A percentile compares a stretch with the other conserved stretches of the same genome.
Conservation (phyloP, 2,888 invertebrate species). For the Dryococelus australis region DNA sequence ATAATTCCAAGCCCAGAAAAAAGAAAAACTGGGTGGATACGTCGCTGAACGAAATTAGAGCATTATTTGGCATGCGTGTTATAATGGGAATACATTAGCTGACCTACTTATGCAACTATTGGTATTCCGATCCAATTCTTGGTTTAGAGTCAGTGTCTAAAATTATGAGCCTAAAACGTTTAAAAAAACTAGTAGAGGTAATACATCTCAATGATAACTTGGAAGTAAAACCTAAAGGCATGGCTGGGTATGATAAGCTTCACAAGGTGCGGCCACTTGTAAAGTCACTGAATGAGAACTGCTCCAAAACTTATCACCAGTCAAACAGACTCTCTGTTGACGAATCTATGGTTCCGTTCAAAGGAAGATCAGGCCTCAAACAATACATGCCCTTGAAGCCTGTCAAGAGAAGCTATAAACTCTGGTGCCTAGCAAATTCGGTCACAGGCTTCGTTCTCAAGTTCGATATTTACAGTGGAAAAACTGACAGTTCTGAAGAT, state of each 20-base stretch:
- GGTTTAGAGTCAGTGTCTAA: background rate
- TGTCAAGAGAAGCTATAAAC: background rate
- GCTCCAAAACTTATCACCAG: background rate
- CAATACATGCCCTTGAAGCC: background rate
- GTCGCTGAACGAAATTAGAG: background rate
- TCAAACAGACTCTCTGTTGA: background rate
- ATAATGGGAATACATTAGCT: background rate
- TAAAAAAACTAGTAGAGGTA: background rate
- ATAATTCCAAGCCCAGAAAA: background rate
- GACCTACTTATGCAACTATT: background rate
- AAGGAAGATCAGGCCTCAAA: background rate
- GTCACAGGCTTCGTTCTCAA: background rate
- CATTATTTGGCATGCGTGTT: background rate
- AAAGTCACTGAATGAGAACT: background rate
- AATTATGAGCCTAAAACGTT: background rate
- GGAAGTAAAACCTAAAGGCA: conserved; percentile 17
- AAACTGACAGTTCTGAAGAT: background rate
- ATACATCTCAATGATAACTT: background rate
- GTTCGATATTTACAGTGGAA: background rate
- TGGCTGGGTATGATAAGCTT: conserved; percentile 13
- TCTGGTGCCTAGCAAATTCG: background rate
- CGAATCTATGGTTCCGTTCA: background rate
- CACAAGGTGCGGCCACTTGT: conserved; percentile 17
- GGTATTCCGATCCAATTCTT: background rate
- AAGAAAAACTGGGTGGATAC: background rate